Base-by-base conservation (phyloP, 1,140 invertebrate genomes). In the Orchesella cincta region DNA sequence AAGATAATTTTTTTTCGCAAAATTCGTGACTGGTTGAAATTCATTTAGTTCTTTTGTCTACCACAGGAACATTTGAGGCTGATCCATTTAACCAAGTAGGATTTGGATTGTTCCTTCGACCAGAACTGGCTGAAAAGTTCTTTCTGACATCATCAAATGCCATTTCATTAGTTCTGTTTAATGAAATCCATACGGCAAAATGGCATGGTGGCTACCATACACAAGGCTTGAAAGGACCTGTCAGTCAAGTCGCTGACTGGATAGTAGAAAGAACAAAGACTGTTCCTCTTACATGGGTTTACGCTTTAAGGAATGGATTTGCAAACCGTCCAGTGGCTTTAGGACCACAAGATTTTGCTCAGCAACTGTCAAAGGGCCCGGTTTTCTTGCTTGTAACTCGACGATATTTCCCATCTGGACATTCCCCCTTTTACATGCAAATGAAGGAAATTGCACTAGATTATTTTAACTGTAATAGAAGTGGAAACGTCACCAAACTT, bases 141-240 rank as follows among this genome's bases (percentile, higher is more conserved):
- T 82, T 78, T 35, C 52, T 82, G 3, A 75, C 73, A 14, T 75
- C 79, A 0, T 77, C 79, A 18, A 80, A 79, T 36, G 35, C 78
- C 14, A 82, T 82, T 54, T 82, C 81, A 33, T 33, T 82, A 31
- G 79, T 82, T 26, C 39, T 82, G n/a, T 82, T 82, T 46, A 82
- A 82, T 71, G 81, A 82, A 64, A 82, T 82, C 75, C 81, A 82
- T 35, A 82, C 81, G 18, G 81, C 81, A 2, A 82, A 80, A 75
- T 82, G 81, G 81, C 72, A 73, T 34, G 73, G 77, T 2, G 72
- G 64, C 8, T 70, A 72, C 29, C 70, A 67, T n/a, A 73, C 67
- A 0, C 77, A 75, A 77, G 78, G 78, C 75, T 57, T 57, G 20
- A 73, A 54, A 70, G 81, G 79, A 20, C 81, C 81, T 23, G 77